phyloP scores from a whole-genome alignment of 2,888 invertebrate species.

The Parelbella ahira region DNA sequence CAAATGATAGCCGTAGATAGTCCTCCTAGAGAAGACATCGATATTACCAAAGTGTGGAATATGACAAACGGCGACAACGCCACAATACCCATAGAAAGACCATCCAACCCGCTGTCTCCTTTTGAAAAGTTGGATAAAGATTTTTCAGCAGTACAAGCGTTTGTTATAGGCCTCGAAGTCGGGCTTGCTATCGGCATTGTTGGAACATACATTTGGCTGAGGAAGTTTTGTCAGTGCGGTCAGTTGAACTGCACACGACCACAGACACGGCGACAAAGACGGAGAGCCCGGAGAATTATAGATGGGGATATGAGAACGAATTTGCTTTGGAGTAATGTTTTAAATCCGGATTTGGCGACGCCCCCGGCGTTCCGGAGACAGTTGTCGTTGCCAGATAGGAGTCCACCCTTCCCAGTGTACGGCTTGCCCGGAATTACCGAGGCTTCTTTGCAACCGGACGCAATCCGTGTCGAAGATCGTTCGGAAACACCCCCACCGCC shows the following conservation, averaged over 20 bases:
- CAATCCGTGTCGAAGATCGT: constrained; percentile 51
- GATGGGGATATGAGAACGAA: constrained; percentile 64
- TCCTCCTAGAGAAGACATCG: constrained; percentile 47
- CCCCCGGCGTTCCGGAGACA: constrained; percentile 62
- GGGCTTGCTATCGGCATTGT: constrained; percentile 68
- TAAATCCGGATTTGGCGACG: constrained; percentile 61
- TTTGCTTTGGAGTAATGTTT: constrained; percentile 59
- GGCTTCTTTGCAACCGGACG: constrained; percentile 49
- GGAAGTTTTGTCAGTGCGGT: constrained; percentile 53
- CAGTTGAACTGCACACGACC: constrained; percentile 45
- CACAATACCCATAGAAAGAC: constrained; percentile 33
- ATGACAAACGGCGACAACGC: constrained; percentile 44
- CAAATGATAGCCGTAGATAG: constrained; percentile 74
- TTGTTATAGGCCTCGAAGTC: constrained; percentile 64
- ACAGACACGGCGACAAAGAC: constrained; percentile 43
- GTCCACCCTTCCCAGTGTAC: constrained; percentile 44
- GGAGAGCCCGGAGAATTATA: constrained; percentile 31
- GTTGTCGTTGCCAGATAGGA: constrained; percentile 52
- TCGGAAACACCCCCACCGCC: constrained; percentile 72
- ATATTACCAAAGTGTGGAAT: constrained; percentile 65
- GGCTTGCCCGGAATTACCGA: constrained; percentile 45
- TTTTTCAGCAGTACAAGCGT: constrained; percentile 67
- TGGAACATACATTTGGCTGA: constrained; percentile 67
- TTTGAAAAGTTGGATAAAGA: constrained; percentile 63
- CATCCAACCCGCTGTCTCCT: constrained; percentile 48